These are phyloP conservation scores for Doryteuthis pealeii DNA, from an alignment of 1,140 invertebrate genomes.

Conservation along the genomic window DNA sequence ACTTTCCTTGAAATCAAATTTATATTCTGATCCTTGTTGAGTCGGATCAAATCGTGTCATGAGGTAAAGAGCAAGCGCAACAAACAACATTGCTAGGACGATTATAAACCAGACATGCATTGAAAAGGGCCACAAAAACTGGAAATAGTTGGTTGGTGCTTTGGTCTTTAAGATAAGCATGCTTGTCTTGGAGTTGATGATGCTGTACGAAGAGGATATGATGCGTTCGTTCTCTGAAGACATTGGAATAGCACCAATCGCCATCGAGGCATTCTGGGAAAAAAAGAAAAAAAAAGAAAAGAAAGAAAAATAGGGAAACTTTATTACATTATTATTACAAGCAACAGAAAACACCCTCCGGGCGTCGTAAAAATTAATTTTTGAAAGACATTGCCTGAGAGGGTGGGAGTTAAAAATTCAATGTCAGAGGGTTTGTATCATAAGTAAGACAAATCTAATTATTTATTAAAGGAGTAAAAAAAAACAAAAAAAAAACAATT, in stretches of 20 bases:
- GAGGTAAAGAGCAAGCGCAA: conserved; percentile 40
- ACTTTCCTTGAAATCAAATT: conserved; percentile 64
- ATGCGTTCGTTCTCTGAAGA: conserved; percentile 38
- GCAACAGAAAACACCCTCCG: too few species aligned
- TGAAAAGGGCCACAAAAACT: conserved; percentile 38
- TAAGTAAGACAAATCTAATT: too few species aligned
- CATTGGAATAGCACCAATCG: conserved; percentile 47
- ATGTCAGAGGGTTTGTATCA: too few species aligned
- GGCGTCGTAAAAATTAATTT: too few species aligned
- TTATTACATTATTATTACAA: too few species aligned
- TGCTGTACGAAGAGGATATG: conserved; percentile 51
- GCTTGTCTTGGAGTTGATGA: conserved; percentile 43
- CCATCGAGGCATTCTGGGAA: conserved; percentile 45
- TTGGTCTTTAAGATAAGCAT: conserved; percentile 38
- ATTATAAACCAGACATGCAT: conserved; percentile 42
- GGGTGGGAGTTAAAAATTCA: too few species aligned
- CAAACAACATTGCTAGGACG: conserved; percentile 39
- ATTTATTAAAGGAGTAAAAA: too few species aligned
- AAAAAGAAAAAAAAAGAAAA: not conserved
- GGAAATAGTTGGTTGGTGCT: conserved; percentile 23
- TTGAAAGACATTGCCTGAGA: too few species aligned
- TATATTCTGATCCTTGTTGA: conserved; percentile 33
- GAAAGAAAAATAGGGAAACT: too few species aligned
- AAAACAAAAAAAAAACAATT: too few species aligned
- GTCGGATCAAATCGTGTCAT: conserved; percentile 48